Evolutionary conservation across 2,888 invertebrate genomes (phyloP), one percentile per base, ranked within the genome.

Genomic region (Leptinotarsa tumamoca): DNA sequence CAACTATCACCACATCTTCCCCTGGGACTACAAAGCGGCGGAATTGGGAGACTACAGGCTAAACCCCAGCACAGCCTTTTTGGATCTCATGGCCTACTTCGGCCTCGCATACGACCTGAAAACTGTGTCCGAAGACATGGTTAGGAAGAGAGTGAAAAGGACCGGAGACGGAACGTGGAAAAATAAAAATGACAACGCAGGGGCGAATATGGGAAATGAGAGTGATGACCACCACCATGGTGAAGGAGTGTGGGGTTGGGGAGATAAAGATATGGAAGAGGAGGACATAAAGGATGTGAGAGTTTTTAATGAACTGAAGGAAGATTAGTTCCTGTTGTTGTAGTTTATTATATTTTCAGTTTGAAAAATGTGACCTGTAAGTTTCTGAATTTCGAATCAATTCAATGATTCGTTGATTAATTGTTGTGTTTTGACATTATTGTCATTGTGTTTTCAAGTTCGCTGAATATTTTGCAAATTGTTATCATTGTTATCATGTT

Each of bases 1-100:
- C 89, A 97, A 97, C 89, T 97, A 96, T 88, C 97, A 97, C 87
- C 97, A 97, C 88, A 94, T 94, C 0, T 97, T 97, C 88, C 97
- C 97, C 0, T 96, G 95, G 94, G 97, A 97, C 88, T 97, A 97
- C 91, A 95, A 95, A 85, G 95, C 97, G 43, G 94, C 96, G 7
- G 97, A 98, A 87, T 89, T 95, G n/a, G 95, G 95, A 17, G 83
- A 85, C 68, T 87, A 87, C 77, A 78, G 79, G 23, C 73, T 83
- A 23, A 88, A 88, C 76, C 81, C 84, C 43, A 86, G 86, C 4
- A 86, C 87, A 0, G 84, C 83, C 17, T 83, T 87, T 68, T 80
- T 88, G 21, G 87, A 88, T 73, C 81, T 85, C 21, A 86, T 87
- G 82, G 84, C 85, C 0, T 83, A 80, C 75, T 81, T 92, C 88